Conservation (phyloP, 2,888 invertebrate species). For the Endotricha flammealis region DNA sequence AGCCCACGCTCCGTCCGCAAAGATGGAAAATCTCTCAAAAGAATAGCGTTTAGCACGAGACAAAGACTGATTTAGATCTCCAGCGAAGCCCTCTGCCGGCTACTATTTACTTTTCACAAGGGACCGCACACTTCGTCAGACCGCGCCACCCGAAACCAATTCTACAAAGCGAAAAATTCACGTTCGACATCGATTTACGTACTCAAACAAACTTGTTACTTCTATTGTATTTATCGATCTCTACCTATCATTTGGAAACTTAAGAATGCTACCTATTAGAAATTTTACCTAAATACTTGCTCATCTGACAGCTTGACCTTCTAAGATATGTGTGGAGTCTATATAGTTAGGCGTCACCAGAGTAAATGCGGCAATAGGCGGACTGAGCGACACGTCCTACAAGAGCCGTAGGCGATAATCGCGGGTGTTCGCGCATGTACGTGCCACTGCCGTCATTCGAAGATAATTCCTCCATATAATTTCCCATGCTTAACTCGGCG, state of each 20-base stretch:
- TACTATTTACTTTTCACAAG: slow-evolving; percentile 70
- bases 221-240: slow-evolving; percentile 3
- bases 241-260: too few species aligned
- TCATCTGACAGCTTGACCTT: too few species aligned
- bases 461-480: slow-evolving; percentile 76
- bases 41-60: slow-evolving; percentile 70
- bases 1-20: slow-evolving; percentile 53
- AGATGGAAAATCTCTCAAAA: slow-evolving; percentile 73
- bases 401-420: slow-evolving; percentile 58
- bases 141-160: slow-evolving; percentile 46
- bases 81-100: slow-evolving; percentile 55
- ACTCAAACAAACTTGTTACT: neutral
- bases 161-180: slow-evolving; percentile 48
- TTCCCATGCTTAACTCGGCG: slow-evolving; percentile 72
- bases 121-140: slow-evolving; percentile 51
- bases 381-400: slow-evolving; percentile 43
- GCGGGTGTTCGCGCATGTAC: slow-evolving; percentile 52
- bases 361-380: slow-evolving; percentile 15
- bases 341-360: slow-evolving; percentile 28
- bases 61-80: slow-evolving; percentile 72
- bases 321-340: slow-evolving; percentile 65
- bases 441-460: slow-evolving; percentile 58
- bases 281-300: too few species aligned
- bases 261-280: too few species aligned
- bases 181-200: slow-evolving; percentile 25